Conservation (phyloP, 2,888 invertebrate genomes). For the Plagodis dolabraria region DNA sequence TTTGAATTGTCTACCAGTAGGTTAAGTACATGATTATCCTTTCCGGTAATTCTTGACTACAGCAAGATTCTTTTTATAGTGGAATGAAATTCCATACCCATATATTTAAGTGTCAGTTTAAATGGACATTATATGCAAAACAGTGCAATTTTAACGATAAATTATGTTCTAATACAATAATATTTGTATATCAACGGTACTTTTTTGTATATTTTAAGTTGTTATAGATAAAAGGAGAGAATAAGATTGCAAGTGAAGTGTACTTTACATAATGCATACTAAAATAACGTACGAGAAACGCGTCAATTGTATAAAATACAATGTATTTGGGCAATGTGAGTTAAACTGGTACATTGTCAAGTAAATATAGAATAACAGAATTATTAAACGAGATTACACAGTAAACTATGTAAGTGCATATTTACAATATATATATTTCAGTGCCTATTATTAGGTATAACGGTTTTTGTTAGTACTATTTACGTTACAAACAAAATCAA, state of each 20-base stretch:
- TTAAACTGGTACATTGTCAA: constrained; percentile 61
- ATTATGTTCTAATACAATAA: constrained; percentile 27
- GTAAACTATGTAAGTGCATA: not conserved
- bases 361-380: constrained; percentile 39
- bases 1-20: constrained; percentile 43
- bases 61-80: constrained; percentile 40
- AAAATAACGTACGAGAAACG: constrained; percentile 44
- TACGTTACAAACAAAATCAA: too few relatives aligned
- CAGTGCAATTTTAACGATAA: constrained; percentile 32
- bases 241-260: constrained; percentile 76
- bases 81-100: constrained; percentile 69
- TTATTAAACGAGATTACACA: constrained; percentile 29
- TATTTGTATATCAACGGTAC: constrained; percentile 12
- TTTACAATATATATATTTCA: too few relatives aligned
- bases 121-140: constrained; percentile 26
- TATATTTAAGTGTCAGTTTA: constrained; percentile 22
- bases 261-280: constrained; percentile 66
- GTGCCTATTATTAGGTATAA: too few relatives aligned
- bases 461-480: too few relatives aligned
- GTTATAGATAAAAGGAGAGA: constrained; percentile 80
- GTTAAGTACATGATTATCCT: constrained; percentile 41
- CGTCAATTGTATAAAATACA: constrained; percentile 82
- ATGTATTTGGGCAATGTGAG: constrained; percentile 61
- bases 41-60: constrained; percentile 42
- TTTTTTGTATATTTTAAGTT: constrained; percentile 61